phyloP scores from a whole-genome alignment of 2,797 vertebrate species.

The Gallinago solitaria region DNA sequence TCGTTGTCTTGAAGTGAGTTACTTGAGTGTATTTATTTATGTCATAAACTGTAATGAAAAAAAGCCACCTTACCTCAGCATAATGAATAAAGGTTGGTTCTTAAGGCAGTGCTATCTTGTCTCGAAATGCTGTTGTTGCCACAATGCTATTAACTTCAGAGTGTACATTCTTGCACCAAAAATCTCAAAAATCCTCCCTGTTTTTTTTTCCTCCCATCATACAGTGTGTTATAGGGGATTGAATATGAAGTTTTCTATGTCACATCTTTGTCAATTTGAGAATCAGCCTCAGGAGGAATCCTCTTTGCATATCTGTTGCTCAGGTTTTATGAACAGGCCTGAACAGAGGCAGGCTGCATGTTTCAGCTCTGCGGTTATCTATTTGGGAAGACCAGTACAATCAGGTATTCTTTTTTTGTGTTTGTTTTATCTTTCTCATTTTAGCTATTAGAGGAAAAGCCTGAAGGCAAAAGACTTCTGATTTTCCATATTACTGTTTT shows the following conservation, averaged over 20 bases:
- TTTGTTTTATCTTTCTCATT: background rate
- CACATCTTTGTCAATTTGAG: background rate
- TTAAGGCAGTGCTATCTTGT: background rate
- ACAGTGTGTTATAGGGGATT: background rate
- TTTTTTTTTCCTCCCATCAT: background rate
- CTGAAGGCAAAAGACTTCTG: background rate
- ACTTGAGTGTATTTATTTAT: background rate
- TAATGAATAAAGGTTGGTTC: background rate
- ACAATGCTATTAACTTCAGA: background rate
- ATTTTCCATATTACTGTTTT: background rate
- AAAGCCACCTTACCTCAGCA: background rate
- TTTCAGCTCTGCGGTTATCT: background rate
- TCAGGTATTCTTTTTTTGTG: background rate
- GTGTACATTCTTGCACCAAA: background rate
- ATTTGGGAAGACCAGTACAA: background rate
- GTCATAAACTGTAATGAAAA: background rate
- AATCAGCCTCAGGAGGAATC: background rate
- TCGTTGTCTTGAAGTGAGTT: background rate
- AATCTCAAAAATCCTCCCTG: background rate
- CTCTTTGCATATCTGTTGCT: background rate
- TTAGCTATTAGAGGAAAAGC: background rate
- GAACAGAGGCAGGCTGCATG: background rate
- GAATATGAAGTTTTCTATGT: background rate
- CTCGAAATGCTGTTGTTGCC: background rate
- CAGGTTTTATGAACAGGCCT: background rate